phyloP scores from a whole-genome alignment of 2,797 vertebrate species.

The Phoxinus dragarum region DNA sequence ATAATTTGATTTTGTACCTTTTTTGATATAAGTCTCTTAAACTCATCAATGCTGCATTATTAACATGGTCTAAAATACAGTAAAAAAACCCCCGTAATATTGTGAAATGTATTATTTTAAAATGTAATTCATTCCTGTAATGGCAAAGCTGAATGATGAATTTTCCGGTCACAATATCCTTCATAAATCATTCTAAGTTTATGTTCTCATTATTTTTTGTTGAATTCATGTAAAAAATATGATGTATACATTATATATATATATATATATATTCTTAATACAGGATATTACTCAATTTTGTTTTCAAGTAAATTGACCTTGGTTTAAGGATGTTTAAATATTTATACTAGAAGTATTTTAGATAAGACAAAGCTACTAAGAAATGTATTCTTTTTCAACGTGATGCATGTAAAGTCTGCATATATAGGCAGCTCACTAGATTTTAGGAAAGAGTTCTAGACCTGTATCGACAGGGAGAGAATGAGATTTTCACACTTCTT shows the following conservation, averaged over 20 bases:
- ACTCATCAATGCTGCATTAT: neutral
- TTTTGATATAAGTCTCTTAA: neutral
- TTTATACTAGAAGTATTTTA: neutral
- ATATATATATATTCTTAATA: no score
- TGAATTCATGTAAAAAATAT: neutral
- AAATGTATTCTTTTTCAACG: neutral
- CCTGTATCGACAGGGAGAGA: conserved; percentile 1
- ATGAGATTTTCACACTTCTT: conserved; percentile 26
- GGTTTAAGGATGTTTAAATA: neutral
- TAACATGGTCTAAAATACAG: neutral
- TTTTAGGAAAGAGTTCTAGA: conserved; percentile 15
- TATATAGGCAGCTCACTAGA: neutral
- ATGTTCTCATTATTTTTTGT: neutral
- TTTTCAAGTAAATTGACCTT: neutral
- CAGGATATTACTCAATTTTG: neutral
- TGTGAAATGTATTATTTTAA: neutral
- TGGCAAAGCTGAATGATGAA: neutral
- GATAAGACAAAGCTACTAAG: neutral
- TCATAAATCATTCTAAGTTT: neutral
- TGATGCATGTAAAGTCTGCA: neutral
- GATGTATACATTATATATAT: neutral
- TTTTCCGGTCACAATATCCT: neutral
- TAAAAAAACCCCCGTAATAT: neutral
- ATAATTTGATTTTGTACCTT: neutral
- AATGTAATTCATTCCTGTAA: neutral